Conservation (phyloP, 2,113 vertebrate genomes). For the Promerops cafer region DNA sequence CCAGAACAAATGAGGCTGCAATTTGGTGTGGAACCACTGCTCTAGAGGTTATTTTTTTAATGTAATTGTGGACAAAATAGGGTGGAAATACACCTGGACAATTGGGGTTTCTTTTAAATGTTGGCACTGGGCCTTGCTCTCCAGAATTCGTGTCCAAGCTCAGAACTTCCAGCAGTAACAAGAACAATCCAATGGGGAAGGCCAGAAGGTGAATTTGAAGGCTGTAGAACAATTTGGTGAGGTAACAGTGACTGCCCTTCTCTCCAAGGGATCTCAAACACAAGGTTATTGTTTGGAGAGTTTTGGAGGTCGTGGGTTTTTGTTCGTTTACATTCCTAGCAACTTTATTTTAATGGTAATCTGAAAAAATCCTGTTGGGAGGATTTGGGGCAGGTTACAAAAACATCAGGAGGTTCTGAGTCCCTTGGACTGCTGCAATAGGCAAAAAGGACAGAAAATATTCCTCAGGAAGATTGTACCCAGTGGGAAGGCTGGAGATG, state of each 20-base stretch:
- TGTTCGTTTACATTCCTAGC: neutral
- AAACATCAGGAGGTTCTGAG: neutral
- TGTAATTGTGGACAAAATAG: neutral
- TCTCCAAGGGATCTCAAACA: neutral
- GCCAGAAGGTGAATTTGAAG: neutral
- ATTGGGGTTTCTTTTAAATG: neutral
- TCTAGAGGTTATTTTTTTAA: neutral
- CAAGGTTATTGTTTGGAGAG: neutral
- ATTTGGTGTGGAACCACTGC: neutral
- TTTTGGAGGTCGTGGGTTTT: neutral
- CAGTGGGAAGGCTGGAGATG: slow-evolving; percentile 44
- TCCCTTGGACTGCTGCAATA: neutral
- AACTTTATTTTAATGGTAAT: neutral
- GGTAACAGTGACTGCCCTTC: neutral
- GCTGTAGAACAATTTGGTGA: neutral
- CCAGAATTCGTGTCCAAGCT: neutral
- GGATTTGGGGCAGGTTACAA: neutral
- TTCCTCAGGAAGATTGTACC: neutral
- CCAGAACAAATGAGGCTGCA: accelerated
- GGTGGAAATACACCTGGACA: neutral
- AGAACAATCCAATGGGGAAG: neutral
- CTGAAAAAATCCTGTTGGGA: neutral
- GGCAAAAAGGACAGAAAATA: neutral
- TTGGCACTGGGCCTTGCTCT: neutral
- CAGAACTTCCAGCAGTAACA: neutral